Conservation (phyloP, 1,140 invertebrate genomes). For the Metaphire vulgaris region DNA sequence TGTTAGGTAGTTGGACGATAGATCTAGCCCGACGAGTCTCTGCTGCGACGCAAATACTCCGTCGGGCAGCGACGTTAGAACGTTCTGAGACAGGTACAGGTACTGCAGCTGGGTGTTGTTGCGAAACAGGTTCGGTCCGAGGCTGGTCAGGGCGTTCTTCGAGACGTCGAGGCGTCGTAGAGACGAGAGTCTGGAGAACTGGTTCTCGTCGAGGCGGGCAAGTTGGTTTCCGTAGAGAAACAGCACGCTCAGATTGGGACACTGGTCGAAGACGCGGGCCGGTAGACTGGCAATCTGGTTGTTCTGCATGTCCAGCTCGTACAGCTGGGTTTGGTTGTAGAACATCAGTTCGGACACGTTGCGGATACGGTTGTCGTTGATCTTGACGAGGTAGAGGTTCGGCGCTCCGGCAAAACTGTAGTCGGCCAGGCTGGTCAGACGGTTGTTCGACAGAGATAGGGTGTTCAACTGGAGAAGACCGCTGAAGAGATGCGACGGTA, state of each 20-base stretch:
- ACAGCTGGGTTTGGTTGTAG: background rate
- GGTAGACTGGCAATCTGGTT: background rate
- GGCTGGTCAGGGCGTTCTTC: background rate
- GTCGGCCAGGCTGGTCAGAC: background rate
- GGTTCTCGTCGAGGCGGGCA: background rate
- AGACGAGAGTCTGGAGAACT: background rate
- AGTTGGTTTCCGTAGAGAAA: background rate
- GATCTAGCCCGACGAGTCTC: background rate
- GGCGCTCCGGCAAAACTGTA: background rate
- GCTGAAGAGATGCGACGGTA: background rate
- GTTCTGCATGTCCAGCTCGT: background rate
- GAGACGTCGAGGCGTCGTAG: background rate
- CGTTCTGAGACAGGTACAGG: background rate
- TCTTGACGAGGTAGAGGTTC: background rate
- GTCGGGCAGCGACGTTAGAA: background rate
- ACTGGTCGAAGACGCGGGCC: background rate
- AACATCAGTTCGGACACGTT: background rate
- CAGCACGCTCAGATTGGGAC: background rate
- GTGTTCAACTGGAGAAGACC: background rate
- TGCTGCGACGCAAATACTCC: background rate
- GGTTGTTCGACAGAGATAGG: background rate
- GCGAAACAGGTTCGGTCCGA: background rate
- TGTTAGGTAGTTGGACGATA: background rate
- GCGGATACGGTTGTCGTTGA: background rate
- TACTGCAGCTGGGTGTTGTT: background rate